Evolutionary conservation across 1,140 invertebrate genomes (phyloP).

Genomic region (Galleria mellonella): DNA sequence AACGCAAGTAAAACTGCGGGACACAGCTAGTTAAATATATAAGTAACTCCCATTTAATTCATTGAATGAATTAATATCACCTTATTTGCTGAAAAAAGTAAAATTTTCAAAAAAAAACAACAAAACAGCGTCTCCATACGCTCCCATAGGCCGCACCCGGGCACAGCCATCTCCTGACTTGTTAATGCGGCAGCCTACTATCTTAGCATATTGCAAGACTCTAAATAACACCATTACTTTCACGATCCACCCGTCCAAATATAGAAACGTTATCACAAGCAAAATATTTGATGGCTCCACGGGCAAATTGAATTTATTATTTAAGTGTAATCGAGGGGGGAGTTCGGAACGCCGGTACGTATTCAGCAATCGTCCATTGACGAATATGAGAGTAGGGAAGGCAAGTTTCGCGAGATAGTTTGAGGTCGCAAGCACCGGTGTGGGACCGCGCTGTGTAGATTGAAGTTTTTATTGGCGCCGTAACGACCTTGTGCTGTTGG

Average conservation of each 20-base stretch:
- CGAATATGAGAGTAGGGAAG: constrained; percentile 31
- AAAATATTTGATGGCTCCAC: constrained; percentile 59
- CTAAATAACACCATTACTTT: constrained; percentile 68
- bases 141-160: constrained; percentile 16
- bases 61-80: no score
- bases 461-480: no score
- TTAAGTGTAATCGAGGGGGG: constrained; percentile 51
- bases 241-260: constrained; percentile 47
- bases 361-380: constrained; percentile 59
- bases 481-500: background rate
- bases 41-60: no score
- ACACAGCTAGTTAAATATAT: no score
- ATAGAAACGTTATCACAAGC: constrained; percentile 59
- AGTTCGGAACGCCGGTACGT: constrained; percentile 21
- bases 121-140: constrained; percentile 25
- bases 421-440: background rate
- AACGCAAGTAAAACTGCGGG: no score
- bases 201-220: constrained; percentile 71
- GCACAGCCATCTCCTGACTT: constrained; percentile 67
- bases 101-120: no score
- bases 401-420: background rate
- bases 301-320: constrained; percentile 69
- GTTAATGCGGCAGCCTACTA: constrained; percentile 66
- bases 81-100: no score
- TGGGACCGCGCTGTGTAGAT: no score